Base-by-base conservation (phyloP, 92 coral and sea anemone genomes). In the Epizoanthus illoricatus region DNA sequence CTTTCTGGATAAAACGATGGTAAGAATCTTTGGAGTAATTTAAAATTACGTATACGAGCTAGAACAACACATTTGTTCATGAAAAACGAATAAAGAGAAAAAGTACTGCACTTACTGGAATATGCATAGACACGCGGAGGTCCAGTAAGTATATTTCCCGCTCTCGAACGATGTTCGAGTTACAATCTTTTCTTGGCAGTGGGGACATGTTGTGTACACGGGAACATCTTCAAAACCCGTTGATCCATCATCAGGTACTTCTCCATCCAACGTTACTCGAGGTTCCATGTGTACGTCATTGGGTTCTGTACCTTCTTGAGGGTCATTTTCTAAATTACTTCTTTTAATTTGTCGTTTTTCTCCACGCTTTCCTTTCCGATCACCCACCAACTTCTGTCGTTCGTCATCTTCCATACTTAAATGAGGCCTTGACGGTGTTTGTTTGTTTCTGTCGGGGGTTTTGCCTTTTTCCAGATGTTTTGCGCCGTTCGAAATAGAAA, bases 201-300 rank as follows among this genome's bases (percentile, higher is more conserved):
- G 87, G 4, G 98, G 98, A 59, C 99, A 96, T 0, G 92, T 93
- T 41, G 85, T 91, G 79, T 90, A 96, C 0, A 96, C 97, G 20
- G 99, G 99, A n/a, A 96, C 98, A 72, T 96, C 99, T 91, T 96
- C 97, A 86, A 91, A 96, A 2, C 78, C 89, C 18, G 87, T 86
- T 10, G 89, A 87, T 41, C 92, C 98, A 5, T 85, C 92, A 15
- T 88, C 92, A 2, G 90, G 91, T 28, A 86, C 85, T 59, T 92
- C 92, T 21, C 41, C 84, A 55, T 58, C 76, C 2, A 19, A 28
- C 24, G 56, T 5, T 8, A 76, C 43, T 9, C 45, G 56, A 9
- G 69, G 69, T 18, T 76, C 81, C 21, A 12, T 75, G 60, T 45
- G 47, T 28, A 58, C 47, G n/a, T 60, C 16, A 59, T 59, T 33